Conservation (phyloP, 1,140 invertebrate genomes). For the Drosophila cardini region DNA sequence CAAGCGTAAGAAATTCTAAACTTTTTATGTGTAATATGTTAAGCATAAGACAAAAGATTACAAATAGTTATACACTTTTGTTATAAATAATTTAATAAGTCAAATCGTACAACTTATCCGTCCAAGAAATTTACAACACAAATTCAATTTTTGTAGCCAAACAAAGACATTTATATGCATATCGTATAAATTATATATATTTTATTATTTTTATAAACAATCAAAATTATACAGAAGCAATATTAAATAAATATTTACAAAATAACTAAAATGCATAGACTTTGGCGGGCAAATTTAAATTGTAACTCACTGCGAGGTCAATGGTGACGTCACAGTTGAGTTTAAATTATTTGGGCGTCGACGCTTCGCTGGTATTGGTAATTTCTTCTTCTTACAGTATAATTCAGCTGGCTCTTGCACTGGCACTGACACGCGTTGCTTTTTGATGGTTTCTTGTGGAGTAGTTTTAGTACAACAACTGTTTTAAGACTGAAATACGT, state of each 20-base stretch:
- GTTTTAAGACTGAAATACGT: conserved; percentile 52
- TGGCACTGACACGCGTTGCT: conserved; percentile 48
- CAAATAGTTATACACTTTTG: conserved; percentile 34
- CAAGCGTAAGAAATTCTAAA: conserved; percentile 14
- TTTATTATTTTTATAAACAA: conserved; percentile 34
- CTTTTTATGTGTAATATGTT: conserved; percentile 40
- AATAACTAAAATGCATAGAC: background rate
- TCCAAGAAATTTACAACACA: conserved; percentile 11
- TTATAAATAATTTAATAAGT: conserved; percentile 17
- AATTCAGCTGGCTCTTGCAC: conserved; percentile 39
- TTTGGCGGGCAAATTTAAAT: background rate
- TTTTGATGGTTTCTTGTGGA: conserved; percentile 31
- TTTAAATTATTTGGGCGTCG: background rate
- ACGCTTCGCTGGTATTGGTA: conserved; percentile 20
- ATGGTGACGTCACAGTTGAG: conserved; percentile 18
- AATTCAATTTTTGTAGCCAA: conserved; percentile 32
- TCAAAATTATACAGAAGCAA: conserved; percentile 31
- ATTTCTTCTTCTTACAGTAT: conserved; percentile 23
- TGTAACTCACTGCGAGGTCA: background rate
- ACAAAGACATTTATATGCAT: conserved; percentile 19
- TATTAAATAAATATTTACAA: conserved; percentile 42
- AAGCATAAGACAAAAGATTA: conserved; percentile 35
- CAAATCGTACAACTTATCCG: conserved; percentile 30
- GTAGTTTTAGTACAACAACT: conserved; percentile 42
- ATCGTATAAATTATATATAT: conserved; percentile 20